These are phyloP conservation scores for Parnassius apollo DNA, from an alignment of 2,888 invertebrate species.

Conservation along the genomic window DNA sequence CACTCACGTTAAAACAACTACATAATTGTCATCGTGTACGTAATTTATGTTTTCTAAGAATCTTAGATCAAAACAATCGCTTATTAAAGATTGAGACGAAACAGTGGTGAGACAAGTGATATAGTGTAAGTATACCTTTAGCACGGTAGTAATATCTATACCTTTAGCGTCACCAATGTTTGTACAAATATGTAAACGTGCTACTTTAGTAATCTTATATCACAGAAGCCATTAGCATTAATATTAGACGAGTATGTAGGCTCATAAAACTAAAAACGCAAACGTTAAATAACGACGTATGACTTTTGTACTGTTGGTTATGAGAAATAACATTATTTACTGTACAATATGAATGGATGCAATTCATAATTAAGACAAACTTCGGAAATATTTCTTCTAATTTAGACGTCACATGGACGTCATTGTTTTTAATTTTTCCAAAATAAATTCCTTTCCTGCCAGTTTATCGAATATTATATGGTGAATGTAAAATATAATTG, in stretches of 20 bases:
- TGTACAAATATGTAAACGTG: constrained; percentile 13
- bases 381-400: too few species aligned
- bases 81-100: neutral
- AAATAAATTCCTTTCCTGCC: neutral
- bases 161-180: constrained; percentile 14
- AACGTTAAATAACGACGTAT: constrained; percentile 6
- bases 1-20: too few species aligned
- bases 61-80: too few species aligned
- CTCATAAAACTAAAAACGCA: constrained; percentile 1
- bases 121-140: neutral
- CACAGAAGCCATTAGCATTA: constrained; percentile 22
- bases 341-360: neutral
- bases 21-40: too few species aligned
- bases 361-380: too few species aligned
- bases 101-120: neutral
- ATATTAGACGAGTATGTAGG: constrained; percentile 15
- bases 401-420: too few species aligned
- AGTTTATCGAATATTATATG: neutral
- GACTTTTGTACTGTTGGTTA: constrained; percentile 14
- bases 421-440: neutral
- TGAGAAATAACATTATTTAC: constrained; percentile 12
- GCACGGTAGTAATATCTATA: too few species aligned
- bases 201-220: constrained; percentile 7
- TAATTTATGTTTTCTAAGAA: too few species aligned
- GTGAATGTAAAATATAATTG: constrained; percentile 24